Base-by-base conservation (phyloP, 2,797 vertebrate genomes). In the Aphelocoma californica region DNA sequence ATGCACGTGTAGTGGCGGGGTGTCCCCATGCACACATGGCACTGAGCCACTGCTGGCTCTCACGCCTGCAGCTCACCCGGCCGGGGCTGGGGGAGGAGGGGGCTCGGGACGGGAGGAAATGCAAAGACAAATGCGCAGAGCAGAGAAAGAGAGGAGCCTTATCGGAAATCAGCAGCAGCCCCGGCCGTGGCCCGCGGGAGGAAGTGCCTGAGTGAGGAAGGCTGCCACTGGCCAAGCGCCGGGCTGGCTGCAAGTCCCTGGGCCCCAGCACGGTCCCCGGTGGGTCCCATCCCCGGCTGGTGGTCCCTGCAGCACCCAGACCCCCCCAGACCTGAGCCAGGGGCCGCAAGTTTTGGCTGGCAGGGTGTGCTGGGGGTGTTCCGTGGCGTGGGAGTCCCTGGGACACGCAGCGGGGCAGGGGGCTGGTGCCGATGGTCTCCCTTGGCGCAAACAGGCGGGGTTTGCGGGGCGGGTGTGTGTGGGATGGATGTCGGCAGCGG, bases 391-490 rank as follows among this genome's bases (percentile, higher is more conserved):
- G 79, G 64, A 51, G 17, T 67, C 57, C 51, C 70, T 3, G 32
- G 36, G 70, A 62, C 26, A 4, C 5, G 7, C 10, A 1, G 1
- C 32, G 1, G 17, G 48, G 20, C 40, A 3, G 38, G 3, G 26
- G n/a, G 42, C 42, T 44, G 80, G 24, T 1, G 4, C 14, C 11
- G 24, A 0, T 9, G 77, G 25, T 40, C 2, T 14, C 34, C 36
- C 10, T 6, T 8, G 51, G 57, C 1, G 9, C 3, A 16, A 1
- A 2, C 14, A 21, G 81, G 10, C 0, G 31, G 26, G 29, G 36
- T 40, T 10, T 2, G n/a, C 18, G 5, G 69, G 69, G 4, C 2
- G 14, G 54, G 7, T 31, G 32, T 16, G 38, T 2, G 32, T 1
- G 17, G 36, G 42, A 2, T 0, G 20, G 61, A 8, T 53, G 61